A percentile compares a stretch with the other conserved stretches of the same genome.
Evolutionary conservation across 2,797 vertebrate species (phyloP).

Genomic region (Phalanger gymnotis): DNA sequence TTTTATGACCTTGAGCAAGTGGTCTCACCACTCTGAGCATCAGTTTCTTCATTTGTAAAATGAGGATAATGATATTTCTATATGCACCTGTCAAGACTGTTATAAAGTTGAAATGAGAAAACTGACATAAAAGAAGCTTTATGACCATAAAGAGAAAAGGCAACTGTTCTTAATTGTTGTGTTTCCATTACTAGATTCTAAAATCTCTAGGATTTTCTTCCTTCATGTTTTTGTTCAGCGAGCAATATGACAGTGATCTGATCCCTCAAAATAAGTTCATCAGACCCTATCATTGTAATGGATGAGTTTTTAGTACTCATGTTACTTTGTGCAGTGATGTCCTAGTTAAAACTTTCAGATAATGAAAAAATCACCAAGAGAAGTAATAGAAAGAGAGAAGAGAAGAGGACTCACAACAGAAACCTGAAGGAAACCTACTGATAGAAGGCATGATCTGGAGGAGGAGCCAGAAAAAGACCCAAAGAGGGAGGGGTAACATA

Average conservation of each 20-base stretch:
- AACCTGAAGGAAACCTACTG: not conserved
- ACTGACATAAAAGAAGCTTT: not conserved
- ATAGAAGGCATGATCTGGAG: not conserved
- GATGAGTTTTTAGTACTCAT: not conserved
- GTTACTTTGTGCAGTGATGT: not conserved
- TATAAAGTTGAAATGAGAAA: constrained; percentile 6
- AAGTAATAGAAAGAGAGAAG: not conserved
- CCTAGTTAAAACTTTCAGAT: not conserved
- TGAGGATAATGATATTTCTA: not conserved
- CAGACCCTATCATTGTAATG: not conserved
- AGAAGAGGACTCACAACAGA: not conserved
- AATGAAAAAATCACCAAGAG: not conserved
- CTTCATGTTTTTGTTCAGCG: not conserved
- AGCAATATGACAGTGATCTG: not conserved
- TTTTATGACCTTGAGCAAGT: not conserved
- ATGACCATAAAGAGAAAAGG: not conserved
- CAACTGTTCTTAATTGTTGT: not conserved
- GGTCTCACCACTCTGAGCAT: no score
- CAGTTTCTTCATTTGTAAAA: not conserved
- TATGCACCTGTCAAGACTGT: not conserved
- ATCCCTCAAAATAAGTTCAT: not conserved
- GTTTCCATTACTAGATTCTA: not conserved
- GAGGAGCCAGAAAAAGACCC: not conserved
- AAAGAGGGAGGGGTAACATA: not conserved
- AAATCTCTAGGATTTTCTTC: not conserved